Conservation (phyloP, 2,888 invertebrate species). For the Alloscopus bannaensis region DNA sequence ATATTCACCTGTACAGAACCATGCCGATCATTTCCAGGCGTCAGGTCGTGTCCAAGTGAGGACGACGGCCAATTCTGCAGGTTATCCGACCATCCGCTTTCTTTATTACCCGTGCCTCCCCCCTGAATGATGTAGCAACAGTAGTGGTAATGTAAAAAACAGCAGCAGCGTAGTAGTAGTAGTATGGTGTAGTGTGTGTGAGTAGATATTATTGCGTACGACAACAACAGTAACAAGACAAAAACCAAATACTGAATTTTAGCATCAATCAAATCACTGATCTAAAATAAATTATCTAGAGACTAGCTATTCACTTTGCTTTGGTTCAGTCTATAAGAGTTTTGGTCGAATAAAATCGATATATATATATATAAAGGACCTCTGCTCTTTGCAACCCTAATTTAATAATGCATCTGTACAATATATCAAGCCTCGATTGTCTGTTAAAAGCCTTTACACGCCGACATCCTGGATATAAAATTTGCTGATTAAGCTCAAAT, state of each 20-base stretch:
- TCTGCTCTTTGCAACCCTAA: too few species aligned
- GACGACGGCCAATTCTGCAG: conserved; percentile 76
- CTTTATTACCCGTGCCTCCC: conserved; percentile 80
- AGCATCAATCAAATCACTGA: conserved; percentile 3
- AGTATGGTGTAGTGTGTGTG: conserved; percentile 15
- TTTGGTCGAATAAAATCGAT: background rate
- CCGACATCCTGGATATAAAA: too few species aligned
- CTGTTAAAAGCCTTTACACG: too few species aligned
- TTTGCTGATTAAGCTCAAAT: too few species aligned
- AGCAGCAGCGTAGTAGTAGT: background rate
- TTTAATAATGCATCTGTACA: too few species aligned
- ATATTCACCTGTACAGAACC: conserved; percentile 93
- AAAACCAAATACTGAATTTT: conserved; percentile 20
- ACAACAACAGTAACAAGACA: conserved; percentile 26
- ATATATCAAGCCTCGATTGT: too few species aligned
- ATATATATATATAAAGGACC: too few species aligned
- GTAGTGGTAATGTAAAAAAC: conserved; percentile 29
- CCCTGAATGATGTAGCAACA: conserved; percentile 65
- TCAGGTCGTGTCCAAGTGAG: conserved; percentile 82
- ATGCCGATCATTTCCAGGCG: conserved; percentile 93
- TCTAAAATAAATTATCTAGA: background rate
- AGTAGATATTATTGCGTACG: conserved; percentile 24
- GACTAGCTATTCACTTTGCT: background rate
- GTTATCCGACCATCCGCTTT: conserved; percentile 84
- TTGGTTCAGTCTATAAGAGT: background rate